Evolutionary conservation across 2,113 vertebrate species (phyloP), one percentile per base, ranked within the genome.

Genomic region (Xiphophorus hellerii): DNA sequence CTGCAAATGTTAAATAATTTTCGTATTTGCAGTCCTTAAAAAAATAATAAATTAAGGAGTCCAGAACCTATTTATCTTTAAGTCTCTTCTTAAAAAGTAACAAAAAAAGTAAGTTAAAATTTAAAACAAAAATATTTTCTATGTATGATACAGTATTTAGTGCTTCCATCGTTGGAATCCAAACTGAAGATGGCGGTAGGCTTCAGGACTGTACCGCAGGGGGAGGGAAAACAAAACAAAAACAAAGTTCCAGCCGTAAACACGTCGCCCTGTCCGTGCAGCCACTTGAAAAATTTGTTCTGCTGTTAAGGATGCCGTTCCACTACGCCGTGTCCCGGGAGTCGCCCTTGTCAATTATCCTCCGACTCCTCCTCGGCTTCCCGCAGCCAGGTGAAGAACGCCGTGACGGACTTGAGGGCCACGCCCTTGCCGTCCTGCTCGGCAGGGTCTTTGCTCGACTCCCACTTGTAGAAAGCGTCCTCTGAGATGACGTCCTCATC

Each of bases 11-110:
- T 96, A 97, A 97, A 98, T 97, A 97, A 97, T 94, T 95, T 96
- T 95, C 93, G 88, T 95, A 95, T 96, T 96, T 97, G 96, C 96
- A 97, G 96, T 96, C 94, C 96, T 96, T 97, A 97, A 97, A 96
- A 95, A 95, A 98, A 97, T 95, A 97, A 97, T 99, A 98, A 99
- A 98, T 98, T 98, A 98, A 96, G 95, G 89, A 96, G 95, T 96
- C 95, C 94, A 93, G 92, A 95, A 95, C 95, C 92, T 96, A 95
- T 95, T 90, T 86, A 90, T 93, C 90, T 94, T 90, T 95, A 95
- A 97, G 96, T 97, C 95, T 96, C 89, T 97, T 86, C 89, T 97
- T 97, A 96, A 96, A 96, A 97, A 97, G 96, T 95, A 94, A 96
- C 93, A 95, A 94, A 95, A 94, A 96, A 93, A 93, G 90, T 94